These are phyloP conservation scores for Tanaodytes sp. DNA, from an alignment of 2,888 invertebrate genomes.

Conservation along the genomic window DNA sequence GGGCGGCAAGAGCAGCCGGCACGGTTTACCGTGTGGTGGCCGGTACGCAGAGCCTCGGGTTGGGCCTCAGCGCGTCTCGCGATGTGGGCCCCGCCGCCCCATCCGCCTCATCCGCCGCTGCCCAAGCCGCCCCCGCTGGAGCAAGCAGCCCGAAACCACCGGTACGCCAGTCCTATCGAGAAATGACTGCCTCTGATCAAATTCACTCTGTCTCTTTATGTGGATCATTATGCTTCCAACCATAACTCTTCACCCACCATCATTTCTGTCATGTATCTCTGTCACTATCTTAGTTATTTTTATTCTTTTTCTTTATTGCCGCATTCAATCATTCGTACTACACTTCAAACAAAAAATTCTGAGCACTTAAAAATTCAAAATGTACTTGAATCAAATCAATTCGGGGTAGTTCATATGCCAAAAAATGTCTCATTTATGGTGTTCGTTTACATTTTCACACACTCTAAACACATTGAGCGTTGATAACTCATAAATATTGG, in stretches of 20 bases:
- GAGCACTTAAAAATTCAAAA: no score
- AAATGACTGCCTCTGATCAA: slow-evolving; percentile 56
- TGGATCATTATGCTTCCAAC: slow-evolving; percentile 35
- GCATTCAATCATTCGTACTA: background rate
- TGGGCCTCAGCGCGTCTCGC: slow-evolving; percentile 78
- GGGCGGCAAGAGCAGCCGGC: slow-evolving; percentile 78
- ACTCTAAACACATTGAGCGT: no score
- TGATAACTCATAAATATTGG: no score
- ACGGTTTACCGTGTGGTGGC: slow-evolving; percentile 85
- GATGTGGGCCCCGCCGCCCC: slow-evolving; percentile 71
- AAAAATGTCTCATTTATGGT: no score
- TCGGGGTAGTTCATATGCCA: no score
- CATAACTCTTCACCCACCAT: no score
- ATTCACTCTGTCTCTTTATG: slow-evolving; percentile 41
- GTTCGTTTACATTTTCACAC: no score
- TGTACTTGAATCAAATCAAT: no score
- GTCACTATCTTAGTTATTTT: no score
- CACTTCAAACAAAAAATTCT: no score
- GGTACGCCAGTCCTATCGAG: slow-evolving; percentile 72
- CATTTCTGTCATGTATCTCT: no score
- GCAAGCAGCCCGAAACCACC: slow-evolving; percentile 69
- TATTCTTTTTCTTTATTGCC: background rate
- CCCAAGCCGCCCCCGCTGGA: slow-evolving; percentile 61
- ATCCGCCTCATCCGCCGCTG: slow-evolving; percentile 60
- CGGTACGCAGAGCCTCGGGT: slow-evolving; percentile 83